These are phyloP conservation scores for Sebastes matsubarae DNA, from an alignment of 2,797 vertebrate genomes.

Conservation along the genomic window DNA sequence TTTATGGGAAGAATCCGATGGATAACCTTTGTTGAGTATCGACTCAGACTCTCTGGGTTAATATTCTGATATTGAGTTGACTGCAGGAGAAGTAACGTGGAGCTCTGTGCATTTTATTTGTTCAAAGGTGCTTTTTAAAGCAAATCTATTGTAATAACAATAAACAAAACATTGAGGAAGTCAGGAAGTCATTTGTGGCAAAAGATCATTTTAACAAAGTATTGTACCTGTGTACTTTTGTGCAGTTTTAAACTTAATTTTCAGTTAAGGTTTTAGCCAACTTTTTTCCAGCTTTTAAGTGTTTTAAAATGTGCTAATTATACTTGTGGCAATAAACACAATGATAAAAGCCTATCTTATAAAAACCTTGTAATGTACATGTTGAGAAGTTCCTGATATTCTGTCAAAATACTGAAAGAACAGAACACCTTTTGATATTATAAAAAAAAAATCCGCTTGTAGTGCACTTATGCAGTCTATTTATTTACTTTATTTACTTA, in stretches of 20 bases:
- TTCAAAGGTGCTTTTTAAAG: not conserved
- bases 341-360: not conserved
- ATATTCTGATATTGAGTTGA: conserved; percentile 37
- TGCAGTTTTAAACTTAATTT: not conserved
- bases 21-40: conserved; percentile 54
- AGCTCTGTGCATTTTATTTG: not conserved
- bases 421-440: not conserved
- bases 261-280: not conserved
- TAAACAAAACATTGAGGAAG: not conserved
- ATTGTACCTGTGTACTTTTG: not conserved
- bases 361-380: not conserved
- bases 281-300: not conserved
- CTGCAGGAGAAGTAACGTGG: conserved; percentile 1
- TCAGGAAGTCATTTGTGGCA: not conserved
- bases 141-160: not conserved
- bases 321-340: not conserved
- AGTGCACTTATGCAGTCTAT: no score
- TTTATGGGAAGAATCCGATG: conserved; percentile 34
- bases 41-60: conserved; percentile 32
- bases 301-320: not conserved
- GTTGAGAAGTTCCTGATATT: not conserved
- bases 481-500: not conserved
- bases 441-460: not conserved
- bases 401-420: not conserved
- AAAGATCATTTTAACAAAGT: not conserved